These are phyloP conservation scores for Octomys mimax DNA, from an alignment of 2,797 vertebrate genomes.

Conservation along the genomic window DNA sequence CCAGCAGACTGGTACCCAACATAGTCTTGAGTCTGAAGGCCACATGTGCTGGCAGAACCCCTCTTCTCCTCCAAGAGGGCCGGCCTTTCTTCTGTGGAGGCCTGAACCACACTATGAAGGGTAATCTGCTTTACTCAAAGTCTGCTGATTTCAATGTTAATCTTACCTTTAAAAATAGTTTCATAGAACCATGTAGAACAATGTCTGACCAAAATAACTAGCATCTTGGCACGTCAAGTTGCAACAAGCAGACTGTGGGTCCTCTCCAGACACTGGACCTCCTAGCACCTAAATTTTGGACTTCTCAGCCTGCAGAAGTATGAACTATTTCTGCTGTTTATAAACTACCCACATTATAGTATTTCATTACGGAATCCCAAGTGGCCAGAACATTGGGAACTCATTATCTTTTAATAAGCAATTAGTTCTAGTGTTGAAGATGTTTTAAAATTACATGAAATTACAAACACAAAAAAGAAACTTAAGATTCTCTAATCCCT, in stretches of 20 bases:
- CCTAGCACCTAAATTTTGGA: background rate
- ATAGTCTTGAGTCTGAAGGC: background rate
- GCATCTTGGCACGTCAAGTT: background rate
- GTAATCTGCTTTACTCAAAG: background rate
- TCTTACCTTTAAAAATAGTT: slow-evolving; percentile 1
- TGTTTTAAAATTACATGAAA: background rate
- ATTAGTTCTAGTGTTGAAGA: background rate
- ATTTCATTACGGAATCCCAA: background rate
- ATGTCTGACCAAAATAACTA: background rate
- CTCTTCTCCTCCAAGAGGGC: background rate
- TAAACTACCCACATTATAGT: background rate
- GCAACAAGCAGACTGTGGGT: background rate
- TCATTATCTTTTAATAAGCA: slow-evolving; percentile 24
- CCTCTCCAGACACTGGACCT: background rate
- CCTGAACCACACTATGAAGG: background rate
- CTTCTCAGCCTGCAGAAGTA: background rate
- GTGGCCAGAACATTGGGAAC: background rate
- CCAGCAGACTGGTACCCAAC: background rate
- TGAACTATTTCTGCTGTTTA: background rate
- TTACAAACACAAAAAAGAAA: slow-evolving; percentile 24
- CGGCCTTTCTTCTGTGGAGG: background rate
- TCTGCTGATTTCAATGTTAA: background rate
- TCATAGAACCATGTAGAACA: slow-evolving; percentile 11
- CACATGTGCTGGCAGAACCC: background rate
- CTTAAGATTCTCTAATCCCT: background rate